Base-by-base conservation (phyloP, 2,797 vertebrate genomes). In the Emydoidea blandingii region DNA sequence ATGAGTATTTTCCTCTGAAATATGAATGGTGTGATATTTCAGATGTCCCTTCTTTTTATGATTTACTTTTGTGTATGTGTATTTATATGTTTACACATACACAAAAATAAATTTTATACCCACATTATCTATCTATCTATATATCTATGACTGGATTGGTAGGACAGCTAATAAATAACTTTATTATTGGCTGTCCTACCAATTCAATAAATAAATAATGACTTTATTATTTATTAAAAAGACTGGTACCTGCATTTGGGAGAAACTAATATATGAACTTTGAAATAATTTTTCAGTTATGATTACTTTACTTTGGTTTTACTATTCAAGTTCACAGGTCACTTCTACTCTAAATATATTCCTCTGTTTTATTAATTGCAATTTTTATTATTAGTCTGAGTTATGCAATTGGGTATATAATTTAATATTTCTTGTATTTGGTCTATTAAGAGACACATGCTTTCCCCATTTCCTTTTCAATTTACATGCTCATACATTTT, bases 401-500 rank as follows among this genome's bases (percentile, higher is more conserved):
- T 95, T 95, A 95, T 96, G 90, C 19, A 57, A 85, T 59, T 84
- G 78, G 85, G 91, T 72, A 95, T 92, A 74, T 85, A 85, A 80
- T 95, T 96, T 90, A 81, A 59, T 91, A 93, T 95, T 91, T 92
- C 0, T 79, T 94, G 74, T 44, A 89, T 44, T 94, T 92, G 65
- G 81, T 95, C 94, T 89, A 90, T 52, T 89, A 95, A 92, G 92
- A 95, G 83, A 97, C 80, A 94, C 49, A 85, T 87, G 87, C 31
- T 87, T 76, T 97, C 76, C 91, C 49, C 83, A 74, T 93, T 85
- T 92, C 68, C 72, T 96, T 95, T 95, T 90, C 81, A 96, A 95
- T 97, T 97, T 97, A 95, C 52, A 86, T 84, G 44, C 68, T 94
- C 76, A 93, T 80, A 86, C 8, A 29, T 95, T 97, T 97, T 98